Conservation (phyloP, 1,140 invertebrate species). For the Aphis gossypii region DNA sequence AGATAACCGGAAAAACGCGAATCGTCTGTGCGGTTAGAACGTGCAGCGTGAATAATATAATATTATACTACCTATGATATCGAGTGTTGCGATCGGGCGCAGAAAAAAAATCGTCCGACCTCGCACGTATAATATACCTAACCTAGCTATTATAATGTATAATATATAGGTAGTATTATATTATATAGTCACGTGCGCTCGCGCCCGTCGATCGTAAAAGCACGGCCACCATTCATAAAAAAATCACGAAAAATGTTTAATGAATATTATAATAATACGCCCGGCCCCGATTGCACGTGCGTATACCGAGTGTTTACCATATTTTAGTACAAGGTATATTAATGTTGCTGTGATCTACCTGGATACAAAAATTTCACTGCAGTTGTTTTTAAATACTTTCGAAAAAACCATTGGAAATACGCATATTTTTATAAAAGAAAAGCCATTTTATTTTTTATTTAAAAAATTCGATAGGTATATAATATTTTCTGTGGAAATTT, state of each 20-base stretch:
- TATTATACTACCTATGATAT: background rate
- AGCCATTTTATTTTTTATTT: too few species aligned
- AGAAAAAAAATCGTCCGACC: background rate
- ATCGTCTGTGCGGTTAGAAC: background rate
- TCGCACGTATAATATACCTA: background rate
- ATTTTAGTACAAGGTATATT: background rate
- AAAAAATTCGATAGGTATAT: too few species aligned
- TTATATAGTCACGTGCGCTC: background rate
- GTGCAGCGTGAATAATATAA: background rate
- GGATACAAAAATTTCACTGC: background rate
- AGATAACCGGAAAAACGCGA: conserved; percentile 3
- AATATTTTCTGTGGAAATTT: too few species aligned
- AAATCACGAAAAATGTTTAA: conserved; percentile 4
- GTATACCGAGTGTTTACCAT: background rate
- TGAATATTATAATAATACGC: background rate
- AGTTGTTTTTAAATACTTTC: background rate
- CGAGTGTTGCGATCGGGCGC: background rate
- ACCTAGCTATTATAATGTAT: conserved; percentile 9
- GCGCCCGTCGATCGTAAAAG: conserved; percentile 1
- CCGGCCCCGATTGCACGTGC: background rate
- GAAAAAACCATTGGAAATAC: too few species aligned
- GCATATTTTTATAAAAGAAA: too few species aligned
- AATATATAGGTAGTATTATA: conserved; percentile 3
- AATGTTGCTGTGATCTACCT: background rate
- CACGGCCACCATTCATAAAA: background rate